phyloP scores from a whole-genome alignment of 1,140 invertebrate species.

The Phenacoccus solenopsis region DNA sequence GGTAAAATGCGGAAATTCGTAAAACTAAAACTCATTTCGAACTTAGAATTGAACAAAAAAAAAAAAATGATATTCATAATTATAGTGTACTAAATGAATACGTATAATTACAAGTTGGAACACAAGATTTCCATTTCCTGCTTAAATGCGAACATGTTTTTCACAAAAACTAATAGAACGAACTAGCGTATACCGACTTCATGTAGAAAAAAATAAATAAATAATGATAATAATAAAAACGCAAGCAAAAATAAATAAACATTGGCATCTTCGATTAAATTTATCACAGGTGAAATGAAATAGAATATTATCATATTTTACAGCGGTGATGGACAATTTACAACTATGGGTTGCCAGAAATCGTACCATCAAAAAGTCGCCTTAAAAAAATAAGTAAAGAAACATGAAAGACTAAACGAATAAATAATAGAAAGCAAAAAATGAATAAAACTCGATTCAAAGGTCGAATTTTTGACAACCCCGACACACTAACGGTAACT shows the following conservation, averaged over 20 bases:
- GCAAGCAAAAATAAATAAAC: background rate
- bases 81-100: too few relatives aligned
- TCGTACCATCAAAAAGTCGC: background rate
- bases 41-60: too few relatives aligned
- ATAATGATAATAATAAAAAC: too few relatives aligned
- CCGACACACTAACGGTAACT: background rate
- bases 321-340: background rate
- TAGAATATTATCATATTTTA: background rate
- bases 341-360: background rate
- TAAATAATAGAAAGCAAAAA: too few relatives aligned
- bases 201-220: too few relatives aligned
- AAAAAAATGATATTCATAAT: too few relatives aligned
- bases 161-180: too few relatives aligned
- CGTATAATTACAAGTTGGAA: background rate
- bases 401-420: background rate
- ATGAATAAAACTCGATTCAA: too few relatives aligned
- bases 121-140: background rate
- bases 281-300: constrained; percentile 2
- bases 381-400: background rate
- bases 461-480: background rate
- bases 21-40: too few relatives aligned
- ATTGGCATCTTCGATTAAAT: background rate
- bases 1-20: too few relatives aligned
- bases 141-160: too few relatives aligned
- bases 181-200: too few relatives aligned